phyloP scores from a whole-genome alignment of 2,113 vertebrate species.

The Todiramphus chloris region DNA sequence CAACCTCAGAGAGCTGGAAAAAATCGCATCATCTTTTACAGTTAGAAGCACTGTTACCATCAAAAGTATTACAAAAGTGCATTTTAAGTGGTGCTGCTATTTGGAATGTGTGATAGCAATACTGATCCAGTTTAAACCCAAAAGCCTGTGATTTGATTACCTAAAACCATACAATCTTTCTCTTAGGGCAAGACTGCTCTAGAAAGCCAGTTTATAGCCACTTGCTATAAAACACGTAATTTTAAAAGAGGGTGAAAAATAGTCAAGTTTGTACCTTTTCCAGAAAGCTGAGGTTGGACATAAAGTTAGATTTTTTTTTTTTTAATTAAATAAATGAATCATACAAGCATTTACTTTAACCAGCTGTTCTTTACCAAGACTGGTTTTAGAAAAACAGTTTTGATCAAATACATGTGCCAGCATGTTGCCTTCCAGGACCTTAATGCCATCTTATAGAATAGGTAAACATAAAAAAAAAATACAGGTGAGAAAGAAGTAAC shows the following conservation, averaged over 20 bases:
- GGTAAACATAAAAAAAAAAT: slow-evolving; percentile 20
- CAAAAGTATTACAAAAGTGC: neutral
- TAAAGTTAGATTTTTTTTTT: neutral
- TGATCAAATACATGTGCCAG: slow-evolving; percentile 74
- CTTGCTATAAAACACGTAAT: slow-evolving; percentile 3
- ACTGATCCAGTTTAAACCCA: slow-evolving; percentile 24
- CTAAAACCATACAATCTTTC: slow-evolving; percentile 38
- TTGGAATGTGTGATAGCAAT: slow-evolving; percentile 3
- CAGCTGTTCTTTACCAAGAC: slow-evolving; percentile 53
- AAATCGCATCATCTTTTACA: slow-evolving; percentile 44
- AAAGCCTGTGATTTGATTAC: slow-evolving; percentile 37
- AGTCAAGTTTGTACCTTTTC: slow-evolving; percentile 69
- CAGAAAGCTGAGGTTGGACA: slow-evolving; percentile 81
- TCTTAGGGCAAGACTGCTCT: slow-evolving; percentile 33
- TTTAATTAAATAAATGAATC: neutral
- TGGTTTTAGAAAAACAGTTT: slow-evolving; percentile 56
- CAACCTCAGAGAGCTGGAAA: slow-evolving; percentile 83
- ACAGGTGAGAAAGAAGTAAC: slow-evolving; percentile 42
- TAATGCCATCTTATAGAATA: slow-evolving; percentile 69
- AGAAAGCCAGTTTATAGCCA: slow-evolving; percentile 52
- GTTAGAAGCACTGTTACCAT: slow-evolving; percentile 7
- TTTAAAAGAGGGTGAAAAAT: neutral
- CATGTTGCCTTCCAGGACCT: slow-evolving; percentile 83
- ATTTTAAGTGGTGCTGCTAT: neutral
- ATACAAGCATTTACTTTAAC: slow-evolving; percentile 57